Base-by-base conservation (phyloP, 2,888 invertebrate species). In the Eugnorisma glareosa region DNA sequence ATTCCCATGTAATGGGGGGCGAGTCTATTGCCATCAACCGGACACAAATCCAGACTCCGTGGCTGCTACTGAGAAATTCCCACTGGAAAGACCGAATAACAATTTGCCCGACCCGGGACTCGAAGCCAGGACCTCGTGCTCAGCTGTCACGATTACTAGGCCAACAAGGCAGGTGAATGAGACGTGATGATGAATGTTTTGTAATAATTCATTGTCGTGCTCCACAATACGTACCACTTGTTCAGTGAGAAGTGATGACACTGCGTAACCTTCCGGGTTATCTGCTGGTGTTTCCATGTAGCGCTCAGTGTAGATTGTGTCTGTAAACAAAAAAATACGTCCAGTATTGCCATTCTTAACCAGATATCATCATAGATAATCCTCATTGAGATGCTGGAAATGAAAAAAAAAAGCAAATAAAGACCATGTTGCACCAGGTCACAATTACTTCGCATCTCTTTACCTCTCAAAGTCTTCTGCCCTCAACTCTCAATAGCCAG, bases 251-350 rank as follows among this genome's bases (percentile, higher is more conserved):
- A 99, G 97, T 82, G 99, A 98, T 0, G 98, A 98, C 57, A 97
- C 97, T 68, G 97, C 95, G 93, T 99, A 99, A 45, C 98, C 98
- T 45, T 93, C 91, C 31, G 97, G 92, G 94, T 99, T 99, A 84
- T 98, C 98, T n/a, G 96, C 92, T 0, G 99, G 99, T 54, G 98
- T 94, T 57, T 99, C 98, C 99, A 99, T 99, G 93, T 99, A 99
- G 35, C 99, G 97, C 94, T 99, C 99, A 1, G 99, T 99, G 93
- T 99, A 99, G 86, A 99, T 99, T 0, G 99, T 99, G 96, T 99
- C 99, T 99, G 93, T 24, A 85, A 63, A 13, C 5, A 66, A 48
- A 73, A 64, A 43, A 10, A 1, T 0, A 37, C 1, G 0, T 13
- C 1, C 3, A 59, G 6, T 24, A 37, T 43, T 15, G 10, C 57